These are phyloP conservation scores for Ursus arctos DNA, from an alignment of 2,113 vertebrate genomes.

Conservation along the genomic window DNA sequence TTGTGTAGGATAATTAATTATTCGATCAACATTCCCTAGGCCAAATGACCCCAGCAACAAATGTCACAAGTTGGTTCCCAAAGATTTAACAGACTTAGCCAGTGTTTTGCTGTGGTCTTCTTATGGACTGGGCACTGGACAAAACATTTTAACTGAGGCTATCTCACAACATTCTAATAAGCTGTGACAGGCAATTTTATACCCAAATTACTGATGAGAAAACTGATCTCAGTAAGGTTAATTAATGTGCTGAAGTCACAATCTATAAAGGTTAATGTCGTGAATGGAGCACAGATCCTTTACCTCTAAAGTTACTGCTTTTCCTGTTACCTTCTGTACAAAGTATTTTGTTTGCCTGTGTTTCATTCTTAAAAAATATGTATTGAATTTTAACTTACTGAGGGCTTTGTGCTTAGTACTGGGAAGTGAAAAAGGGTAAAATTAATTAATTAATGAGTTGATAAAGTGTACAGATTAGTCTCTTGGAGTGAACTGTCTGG, in stretches of 20 bases:
- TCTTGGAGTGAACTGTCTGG: background rate
- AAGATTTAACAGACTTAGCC: background rate
- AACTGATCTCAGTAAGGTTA: background rate
- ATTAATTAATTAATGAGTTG: background rate
- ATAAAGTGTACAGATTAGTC: background rate
- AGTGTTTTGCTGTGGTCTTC: background rate
- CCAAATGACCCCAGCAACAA: background rate
- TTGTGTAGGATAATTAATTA: background rate
- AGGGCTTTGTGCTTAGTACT: background rate
- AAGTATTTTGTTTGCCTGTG: background rate
- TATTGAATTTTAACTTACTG: background rate
- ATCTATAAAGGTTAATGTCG: background rate
- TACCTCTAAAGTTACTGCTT: background rate
- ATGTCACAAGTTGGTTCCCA: background rate
- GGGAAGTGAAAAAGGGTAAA: background rate
- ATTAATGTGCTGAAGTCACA: background rate
- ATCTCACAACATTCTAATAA: background rate
- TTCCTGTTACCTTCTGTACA: background rate
- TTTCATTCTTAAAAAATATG: background rate
- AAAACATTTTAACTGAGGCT: background rate
- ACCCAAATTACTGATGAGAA: background rate
- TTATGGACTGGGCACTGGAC: background rate
- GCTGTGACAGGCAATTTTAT: background rate
- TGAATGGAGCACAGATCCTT: background rate
- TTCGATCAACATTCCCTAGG: background rate